Base-by-base conservation (phyloP, 2,797 vertebrate genomes). In the Micromesistius poutassou region DNA sequence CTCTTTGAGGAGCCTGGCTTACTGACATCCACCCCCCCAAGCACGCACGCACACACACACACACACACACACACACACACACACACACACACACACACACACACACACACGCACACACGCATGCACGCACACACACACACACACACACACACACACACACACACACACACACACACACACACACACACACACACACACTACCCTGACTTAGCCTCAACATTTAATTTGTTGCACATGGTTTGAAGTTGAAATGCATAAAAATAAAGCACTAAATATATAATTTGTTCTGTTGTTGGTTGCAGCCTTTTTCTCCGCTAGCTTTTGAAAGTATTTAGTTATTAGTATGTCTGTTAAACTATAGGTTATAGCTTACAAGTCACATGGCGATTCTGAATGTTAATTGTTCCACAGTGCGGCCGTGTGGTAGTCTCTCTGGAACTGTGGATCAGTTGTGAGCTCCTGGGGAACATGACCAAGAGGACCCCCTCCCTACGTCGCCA, bases 11-110 rank as follows among this genome's bases (percentile, higher is more conserved):
- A 80, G 55, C 55, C 55, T 62, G 81, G 81, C 75, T 86, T 81
- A 82, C 68, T 81, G 84, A 78, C 83, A 80, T 79, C 81, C 79
- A 87, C 76, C 79, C 31, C 35, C 30, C 73, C 74, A 31, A 28
- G 4, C 71, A 72, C 30, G 1, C 7, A 9, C 22, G 13, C 30
- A 7, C 22, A 70, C 25, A 30, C 8, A 70, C 36, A 36, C 36
- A 36, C 36, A 36, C 36, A 62, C 50, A n/a, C 19, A 30, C 68
- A 30, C 68, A 70, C 68, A 71, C 28, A 30, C 68, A 30, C 28
- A 71, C 68, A 6, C 68, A 30, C 68, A 71, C 68, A 30, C 68
- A 30, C 68, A 30, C 25, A 62, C 50, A n/a, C 19, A 30, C 68
- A 30, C 68, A 70, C 68, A 71, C 28, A 30, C 68, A 30, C 28